Evolutionary conservation across 2,888 invertebrate genomes (phyloP).

Genomic region (Dusona sp.): DNA sequence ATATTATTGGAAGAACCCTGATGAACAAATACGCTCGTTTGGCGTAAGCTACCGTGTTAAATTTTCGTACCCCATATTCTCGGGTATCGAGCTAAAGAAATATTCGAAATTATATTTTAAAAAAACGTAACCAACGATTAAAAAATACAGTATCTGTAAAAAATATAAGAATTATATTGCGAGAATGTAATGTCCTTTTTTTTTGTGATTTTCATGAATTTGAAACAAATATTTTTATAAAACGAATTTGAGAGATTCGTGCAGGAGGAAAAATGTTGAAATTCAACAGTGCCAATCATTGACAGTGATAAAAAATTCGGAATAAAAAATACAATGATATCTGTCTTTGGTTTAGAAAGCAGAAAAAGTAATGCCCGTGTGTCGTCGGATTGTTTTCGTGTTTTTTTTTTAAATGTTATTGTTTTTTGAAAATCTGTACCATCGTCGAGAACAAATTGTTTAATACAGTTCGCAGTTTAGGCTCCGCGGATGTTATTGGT

Average conservation of each 20-base stretch:
- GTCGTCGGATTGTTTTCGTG: not conserved
- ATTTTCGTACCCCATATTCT: not conserved
- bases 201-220: not conserved
- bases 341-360: conserved; percentile 59
- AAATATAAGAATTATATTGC: not conserved
- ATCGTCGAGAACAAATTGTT: conserved; percentile 9
- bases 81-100: not conserved
- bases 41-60: conserved; percentile 29
- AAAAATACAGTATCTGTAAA: not conserved
- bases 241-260: not conserved
- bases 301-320: not conserved
- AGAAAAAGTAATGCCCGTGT: conserved; percentile 9
- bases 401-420: not conserved
- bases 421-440: not conserved
- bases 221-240: not conserved
- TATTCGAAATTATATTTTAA: not conserved
- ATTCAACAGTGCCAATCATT: not conserved
- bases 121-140: not conserved
- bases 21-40: conserved; percentile 37
- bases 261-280: not conserved
- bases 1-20: conserved; percentile 60
- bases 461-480: not conserved
- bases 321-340: conserved; percentile 31
- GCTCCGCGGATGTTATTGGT: not conserved
- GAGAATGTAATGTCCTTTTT: not conserved